A percentile compares a stretch with the other conserved stretches of the same genome.
phyloP scores from a whole-genome alignment of 2,113 vertebrate genomes.

The Mungos mungo region DNA sequence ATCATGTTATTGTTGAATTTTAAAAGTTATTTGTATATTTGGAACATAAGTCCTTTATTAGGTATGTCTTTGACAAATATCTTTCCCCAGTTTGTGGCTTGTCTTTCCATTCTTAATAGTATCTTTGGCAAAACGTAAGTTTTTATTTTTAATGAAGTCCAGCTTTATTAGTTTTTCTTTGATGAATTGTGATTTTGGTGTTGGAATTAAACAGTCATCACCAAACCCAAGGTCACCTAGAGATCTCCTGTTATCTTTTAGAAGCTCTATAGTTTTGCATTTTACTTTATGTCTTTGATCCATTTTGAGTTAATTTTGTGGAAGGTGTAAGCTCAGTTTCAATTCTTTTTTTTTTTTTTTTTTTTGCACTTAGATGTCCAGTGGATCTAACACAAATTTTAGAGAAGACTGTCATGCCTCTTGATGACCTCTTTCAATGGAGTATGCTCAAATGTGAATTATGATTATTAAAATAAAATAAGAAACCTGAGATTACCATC shows the following conservation, averaged over 20 bases:
- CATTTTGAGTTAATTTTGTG: slow-evolving; percentile 37
- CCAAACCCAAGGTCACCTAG: neutral
- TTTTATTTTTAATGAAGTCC: neutral
- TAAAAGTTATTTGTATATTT: neutral
- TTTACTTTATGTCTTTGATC: slow-evolving; percentile 7
- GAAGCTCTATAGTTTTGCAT: slow-evolving; percentile 11
- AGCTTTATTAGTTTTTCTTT: neutral
- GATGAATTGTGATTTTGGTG: neutral
- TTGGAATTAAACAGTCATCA: neutral
- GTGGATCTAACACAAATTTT: neutral
- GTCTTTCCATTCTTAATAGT: neutral
- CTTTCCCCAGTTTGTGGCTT: neutral
- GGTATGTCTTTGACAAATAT: too few species aligned
- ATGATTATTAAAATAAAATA: slow-evolving; percentile 26
- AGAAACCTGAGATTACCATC: neutral
- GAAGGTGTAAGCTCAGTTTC: neutral
- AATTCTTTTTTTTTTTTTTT: neutral
- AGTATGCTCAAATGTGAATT: neutral
- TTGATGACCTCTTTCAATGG: neutral
- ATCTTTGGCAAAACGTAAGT: neutral
- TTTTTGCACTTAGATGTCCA: neutral
- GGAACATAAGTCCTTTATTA: neutral
- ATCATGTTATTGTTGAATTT: slow-evolving; percentile 42
- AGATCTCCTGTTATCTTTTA: slow-evolving; percentile 28
- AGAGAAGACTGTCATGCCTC: neutral